phyloP scores from a whole-genome alignment of 1,140 invertebrate genomes.

The Cydia splendana region DNA sequence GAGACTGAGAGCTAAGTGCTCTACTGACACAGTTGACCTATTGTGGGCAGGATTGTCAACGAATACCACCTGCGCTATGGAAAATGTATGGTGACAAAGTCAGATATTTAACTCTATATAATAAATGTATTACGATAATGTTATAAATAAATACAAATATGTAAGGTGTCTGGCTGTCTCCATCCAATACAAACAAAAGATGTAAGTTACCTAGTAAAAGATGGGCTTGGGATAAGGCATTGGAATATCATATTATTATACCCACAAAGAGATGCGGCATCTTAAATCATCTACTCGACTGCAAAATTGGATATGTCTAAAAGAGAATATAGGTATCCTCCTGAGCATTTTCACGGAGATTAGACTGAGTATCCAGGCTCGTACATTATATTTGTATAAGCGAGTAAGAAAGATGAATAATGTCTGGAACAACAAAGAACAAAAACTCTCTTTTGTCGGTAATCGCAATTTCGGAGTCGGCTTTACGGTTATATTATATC shows the following conservation, averaged over 20 bases:
- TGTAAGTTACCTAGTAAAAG: background rate
- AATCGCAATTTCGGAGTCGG: background rate
- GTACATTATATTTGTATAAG: conserved; percentile 2
- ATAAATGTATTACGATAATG: no score
- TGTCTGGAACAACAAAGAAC: background rate
- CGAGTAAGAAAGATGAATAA: background rate
- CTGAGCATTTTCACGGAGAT: conserved; percentile 9
- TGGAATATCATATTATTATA: background rate
- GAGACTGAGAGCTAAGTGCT: no score
- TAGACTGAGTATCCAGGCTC: conserved; percentile 4
- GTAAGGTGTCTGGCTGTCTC: no score
- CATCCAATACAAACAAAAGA: background rate
- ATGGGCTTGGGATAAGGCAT: background rate
- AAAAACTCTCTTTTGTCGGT: background rate
- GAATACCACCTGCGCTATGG: conserved; percentile 81
- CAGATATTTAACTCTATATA: conserved; percentile 46
- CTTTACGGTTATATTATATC: background rate
- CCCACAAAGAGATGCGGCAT: background rate
- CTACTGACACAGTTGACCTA: conserved; percentile 84
- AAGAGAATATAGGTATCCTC: conserved; percentile 12
- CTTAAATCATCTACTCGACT: background rate
- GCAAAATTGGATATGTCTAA: conserved; percentile 11
- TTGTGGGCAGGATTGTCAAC: conserved; percentile 82
- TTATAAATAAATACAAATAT: no score
- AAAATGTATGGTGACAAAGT: conserved; percentile 82